phyloP scores from a whole-genome alignment of 2,888 invertebrate species.

The Aricia artaxerxes region DNA sequence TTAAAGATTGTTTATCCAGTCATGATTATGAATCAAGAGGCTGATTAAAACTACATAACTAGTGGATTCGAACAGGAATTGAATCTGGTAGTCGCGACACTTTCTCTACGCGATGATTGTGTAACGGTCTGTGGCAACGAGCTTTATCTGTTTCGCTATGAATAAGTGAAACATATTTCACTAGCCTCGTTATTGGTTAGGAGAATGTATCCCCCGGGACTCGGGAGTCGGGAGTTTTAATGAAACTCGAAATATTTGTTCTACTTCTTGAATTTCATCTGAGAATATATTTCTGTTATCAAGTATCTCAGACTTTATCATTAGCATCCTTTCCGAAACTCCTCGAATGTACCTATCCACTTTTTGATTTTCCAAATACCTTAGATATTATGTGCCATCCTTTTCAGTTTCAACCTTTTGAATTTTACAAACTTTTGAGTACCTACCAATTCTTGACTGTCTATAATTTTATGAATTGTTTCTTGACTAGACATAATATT shows the following conservation, averaged over 20 bases:
- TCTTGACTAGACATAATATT: no score
- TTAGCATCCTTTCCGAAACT: no score
- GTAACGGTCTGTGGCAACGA: constrained; percentile 17
- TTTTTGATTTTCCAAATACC: no score
- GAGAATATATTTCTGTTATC: no score
- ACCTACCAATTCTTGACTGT: no score
- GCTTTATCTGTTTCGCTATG: not conserved
- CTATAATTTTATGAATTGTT: not conserved
- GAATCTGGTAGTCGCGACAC: constrained; percentile 4
- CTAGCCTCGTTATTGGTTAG: not conserved
- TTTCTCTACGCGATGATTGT: constrained; percentile 25
- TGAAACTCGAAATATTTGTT: not conserved
- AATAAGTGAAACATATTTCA: constrained; percentile 6
- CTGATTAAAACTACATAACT: constrained; percentile 1
- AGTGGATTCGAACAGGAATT: constrained; percentile 21
- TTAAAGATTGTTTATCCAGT: not conserved
- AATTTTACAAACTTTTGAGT: no score
- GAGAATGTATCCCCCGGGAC: not conserved
- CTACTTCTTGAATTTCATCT: not conserved
- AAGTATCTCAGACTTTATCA: no score
- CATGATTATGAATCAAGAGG: not conserved
- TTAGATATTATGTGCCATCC: no score
- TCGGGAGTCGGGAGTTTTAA: not conserved
- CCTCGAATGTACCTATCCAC: no score
- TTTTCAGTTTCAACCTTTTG: no score